Evolutionary conservation across 2,113 vertebrate species (phyloP).

Genomic region (Machaerirhynchus nigripectus): DNA sequence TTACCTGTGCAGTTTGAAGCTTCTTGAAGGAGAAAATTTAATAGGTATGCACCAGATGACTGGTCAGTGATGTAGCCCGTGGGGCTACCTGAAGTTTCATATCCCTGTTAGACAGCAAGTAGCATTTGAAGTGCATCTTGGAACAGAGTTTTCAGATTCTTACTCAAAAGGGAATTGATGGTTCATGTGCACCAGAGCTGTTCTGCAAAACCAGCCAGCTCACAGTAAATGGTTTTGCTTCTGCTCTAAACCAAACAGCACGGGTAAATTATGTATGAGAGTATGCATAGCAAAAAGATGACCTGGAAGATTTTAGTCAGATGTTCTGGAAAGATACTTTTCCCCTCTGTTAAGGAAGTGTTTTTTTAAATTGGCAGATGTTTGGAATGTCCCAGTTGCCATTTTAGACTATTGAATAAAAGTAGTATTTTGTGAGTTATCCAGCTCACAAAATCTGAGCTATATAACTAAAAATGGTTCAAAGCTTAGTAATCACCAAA

Average conservation of each 20-base stretch:
- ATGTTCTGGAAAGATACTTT: background rate
- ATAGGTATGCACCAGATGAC: fast-evolving
- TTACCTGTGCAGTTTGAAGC: background rate
- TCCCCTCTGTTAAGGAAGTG: background rate
- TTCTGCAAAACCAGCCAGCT: background rate
- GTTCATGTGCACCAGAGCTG: background rate
- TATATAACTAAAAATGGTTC: background rate
- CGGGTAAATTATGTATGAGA: background rate
- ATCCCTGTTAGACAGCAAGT: background rate
- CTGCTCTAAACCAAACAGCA: background rate
- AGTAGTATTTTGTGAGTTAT: background rate
- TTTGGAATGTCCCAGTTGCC: background rate
- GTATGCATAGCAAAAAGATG: background rate
- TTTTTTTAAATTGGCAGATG: background rate
- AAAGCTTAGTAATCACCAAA: background rate
- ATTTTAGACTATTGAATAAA: background rate
- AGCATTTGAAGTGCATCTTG: background rate
- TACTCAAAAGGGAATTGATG: background rate
- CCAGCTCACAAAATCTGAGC: background rate
- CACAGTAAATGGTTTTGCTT: background rate
- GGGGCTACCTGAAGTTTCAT: background rate
- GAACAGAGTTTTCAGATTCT: background rate
- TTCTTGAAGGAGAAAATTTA: background rate
- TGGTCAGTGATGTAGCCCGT: background rate
- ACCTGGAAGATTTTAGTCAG: background rate